Evolutionary conservation across 1,140 invertebrate genomes (phyloP), one percentile per base, ranked within the genome.

Genomic region (Hylaeus anthracinus): DNA sequence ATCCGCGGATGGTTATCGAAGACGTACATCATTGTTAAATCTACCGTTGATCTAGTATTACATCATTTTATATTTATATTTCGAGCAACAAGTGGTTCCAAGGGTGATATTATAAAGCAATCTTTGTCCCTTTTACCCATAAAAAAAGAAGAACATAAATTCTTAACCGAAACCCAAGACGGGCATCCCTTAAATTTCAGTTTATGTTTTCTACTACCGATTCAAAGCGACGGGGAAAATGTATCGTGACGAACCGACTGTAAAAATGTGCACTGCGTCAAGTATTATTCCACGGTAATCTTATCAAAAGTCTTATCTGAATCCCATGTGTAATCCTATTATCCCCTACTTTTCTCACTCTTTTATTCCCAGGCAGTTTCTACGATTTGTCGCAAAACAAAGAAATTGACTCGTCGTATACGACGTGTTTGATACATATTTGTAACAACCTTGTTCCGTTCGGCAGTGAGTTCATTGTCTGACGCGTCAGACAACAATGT

Each of bases 301-400:
- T 81, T 77, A 81, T 81, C 79, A 67, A 77, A 77, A 64, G 79
- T 65, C 67, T 81, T 81, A 81, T 81, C 79, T 66, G 66, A 81
- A 81, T 77, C 66, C 73, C 43, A 5, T 26, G 5, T 48, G 58
- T 77, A 81, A 81, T 81, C 65, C 58, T 64, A 71, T 81, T 81
- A 65, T 71, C 67, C 12, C 48, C 74, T 56, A 37, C 43, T 65
- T 70, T 77, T 67, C 66, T 61, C 66, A 43, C 66, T 26, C 56
- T 45, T 4, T 10, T 45, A 43, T 10, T 12, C 45, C 65, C 56
- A 60, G 48, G 67, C 43, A 53, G 65, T 67, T 43, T 45, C 51
- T 8, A 26, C 39, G 39, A 15, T 43, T 69, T 8, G n/a, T 53
- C 10, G 12, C n/a, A 5, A 12, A 39, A 75, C 53, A 4, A 66